A percentile compares a stretch with the other conserved stretches of the same genome.
These are phyloP conservation scores for Cyprinodon variegatus DNA, from an alignment of 2,113 vertebrate genomes.

Conservation along the genomic window DNA sequence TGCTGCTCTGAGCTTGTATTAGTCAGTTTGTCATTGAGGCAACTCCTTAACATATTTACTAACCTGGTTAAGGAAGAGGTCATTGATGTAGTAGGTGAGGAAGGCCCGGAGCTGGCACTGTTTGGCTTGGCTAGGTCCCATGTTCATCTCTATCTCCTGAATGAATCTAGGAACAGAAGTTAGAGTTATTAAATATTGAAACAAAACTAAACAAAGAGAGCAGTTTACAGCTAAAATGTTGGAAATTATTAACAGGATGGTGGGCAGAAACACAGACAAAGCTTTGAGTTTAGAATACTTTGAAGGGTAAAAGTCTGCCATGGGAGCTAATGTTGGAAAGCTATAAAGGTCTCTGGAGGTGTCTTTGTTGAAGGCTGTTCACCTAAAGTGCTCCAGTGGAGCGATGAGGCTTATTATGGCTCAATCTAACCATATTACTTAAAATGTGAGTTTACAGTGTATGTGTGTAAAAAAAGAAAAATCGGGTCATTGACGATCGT, in stretches of 20 bases:
- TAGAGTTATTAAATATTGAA: slow-evolving; percentile 12
- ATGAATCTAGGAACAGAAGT: slow-evolving; percentile 86
- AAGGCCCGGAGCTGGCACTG: slow-evolving; percentile 95
- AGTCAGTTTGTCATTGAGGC: neutral
- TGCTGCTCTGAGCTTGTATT: neutral
- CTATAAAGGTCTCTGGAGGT: slow-evolving; percentile 28
- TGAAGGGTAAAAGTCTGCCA: slow-evolving; percentile 1
- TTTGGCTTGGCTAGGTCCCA: slow-evolving; percentile 89
- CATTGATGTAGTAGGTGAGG: slow-evolving; percentile 97
- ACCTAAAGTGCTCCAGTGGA: slow-evolving; percentile 27
- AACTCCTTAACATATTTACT: slow-evolving; percentile 7
- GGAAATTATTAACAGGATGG: slow-evolving; percentile 14
- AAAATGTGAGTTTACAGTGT: slow-evolving; percentile 6
- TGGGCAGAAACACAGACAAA: slow-evolving; percentile 19
- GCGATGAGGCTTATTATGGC: slow-evolving; percentile 11
- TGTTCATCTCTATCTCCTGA: slow-evolving; percentile 91
- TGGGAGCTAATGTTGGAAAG: slow-evolving; percentile 28
- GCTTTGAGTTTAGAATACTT: neutral
- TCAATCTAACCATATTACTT: slow-evolving; percentile 5
- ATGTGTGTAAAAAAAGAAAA: neutral
- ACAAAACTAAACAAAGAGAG: neutral
- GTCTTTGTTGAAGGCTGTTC: slow-evolving; percentile 34
- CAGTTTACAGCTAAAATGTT: neutral
- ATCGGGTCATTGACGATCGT: neutral
- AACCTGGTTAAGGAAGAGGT: slow-evolving; percentile 95